Evolutionary conservation across 2,797 vertebrate species (phyloP).

Genomic region (Rhodeus uyekii): DNA sequence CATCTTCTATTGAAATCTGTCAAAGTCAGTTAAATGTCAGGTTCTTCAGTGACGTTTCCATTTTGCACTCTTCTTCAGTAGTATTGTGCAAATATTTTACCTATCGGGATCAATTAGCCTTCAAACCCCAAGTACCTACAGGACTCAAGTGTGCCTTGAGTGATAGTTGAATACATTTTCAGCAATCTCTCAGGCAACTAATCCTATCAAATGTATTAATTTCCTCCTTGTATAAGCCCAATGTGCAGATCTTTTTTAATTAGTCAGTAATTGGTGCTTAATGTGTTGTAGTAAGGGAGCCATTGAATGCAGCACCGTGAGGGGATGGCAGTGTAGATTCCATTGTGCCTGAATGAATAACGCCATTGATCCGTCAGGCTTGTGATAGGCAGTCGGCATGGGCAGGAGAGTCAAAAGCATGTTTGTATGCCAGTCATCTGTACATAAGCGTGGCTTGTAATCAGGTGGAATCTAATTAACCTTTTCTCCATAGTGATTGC

Average conservation of each 20-base stretch:
- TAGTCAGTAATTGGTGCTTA: conserved; percentile 72
- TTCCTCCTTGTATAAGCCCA: conserved; percentile 59
- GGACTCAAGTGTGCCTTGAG: background rate
- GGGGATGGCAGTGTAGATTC: conserved; percentile 59
- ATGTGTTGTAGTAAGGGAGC: conserved; percentile 66
- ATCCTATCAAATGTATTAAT: conserved; percentile 67
- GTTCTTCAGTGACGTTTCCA: background rate
- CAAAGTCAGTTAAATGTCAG: conserved; percentile 28
- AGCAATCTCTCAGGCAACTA: conserved; percentile 61
- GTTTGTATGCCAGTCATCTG: conserved; percentile 71
- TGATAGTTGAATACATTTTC: conserved; percentile 63
- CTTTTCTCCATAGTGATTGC: conserved; percentile 72
- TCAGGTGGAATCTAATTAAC: conserved; percentile 75
- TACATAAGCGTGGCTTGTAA: conserved; percentile 69
- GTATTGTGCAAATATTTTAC: conserved; percentile 6
- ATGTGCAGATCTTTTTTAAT: conserved; percentile 72
- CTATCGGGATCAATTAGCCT: background rate
- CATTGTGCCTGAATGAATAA: conserved; percentile 66
- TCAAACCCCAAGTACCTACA: background rate
- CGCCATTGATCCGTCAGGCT: conserved; percentile 68
- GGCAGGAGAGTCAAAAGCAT: conserved; percentile 64
- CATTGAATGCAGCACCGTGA: conserved; percentile 61
- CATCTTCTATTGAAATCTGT: conserved; percentile 6
- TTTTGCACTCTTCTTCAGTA: background rate
- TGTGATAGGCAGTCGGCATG: conserved; percentile 58